Percentiles rank a stretch among this genome's conserved stretches.
These are phyloP conservation scores for Myotis vivesi DNA, from an alignment of 2,797 vertebrate species.

Conservation along the genomic window DNA sequence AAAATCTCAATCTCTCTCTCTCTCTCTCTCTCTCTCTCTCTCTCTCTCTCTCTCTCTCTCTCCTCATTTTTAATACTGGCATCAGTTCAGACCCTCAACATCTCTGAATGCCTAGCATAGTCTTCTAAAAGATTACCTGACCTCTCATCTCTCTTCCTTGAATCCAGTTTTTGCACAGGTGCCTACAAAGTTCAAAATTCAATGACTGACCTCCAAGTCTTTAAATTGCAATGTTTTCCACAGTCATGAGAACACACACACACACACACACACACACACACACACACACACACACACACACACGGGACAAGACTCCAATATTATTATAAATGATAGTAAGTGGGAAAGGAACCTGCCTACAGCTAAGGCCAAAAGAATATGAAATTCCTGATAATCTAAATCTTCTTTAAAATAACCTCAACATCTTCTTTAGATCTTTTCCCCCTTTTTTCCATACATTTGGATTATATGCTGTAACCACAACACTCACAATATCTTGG, in stretches of 20 bases:
- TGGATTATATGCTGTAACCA: not conserved
- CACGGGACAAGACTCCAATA: not conserved
- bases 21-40: not conserved
- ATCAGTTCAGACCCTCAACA: not conserved
- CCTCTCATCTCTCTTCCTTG: not conserved
- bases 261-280: not conserved
- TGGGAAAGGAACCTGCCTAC: not conserved
- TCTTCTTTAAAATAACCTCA: not conserved
- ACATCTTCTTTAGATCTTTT: not conserved
- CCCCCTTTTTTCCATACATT: not conserved
- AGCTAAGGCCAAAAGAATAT: not conserved
- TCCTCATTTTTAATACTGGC: not conserved
- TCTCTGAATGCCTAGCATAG: not conserved
- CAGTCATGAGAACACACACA: not conserved
- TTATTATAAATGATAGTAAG: not conserved
- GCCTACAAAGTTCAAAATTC: not conserved
- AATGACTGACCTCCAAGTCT: not conserved
- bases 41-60: not conserved
- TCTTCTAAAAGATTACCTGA: not conserved
- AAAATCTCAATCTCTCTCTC: not conserved
- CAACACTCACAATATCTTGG: not conserved
- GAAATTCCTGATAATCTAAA: not conserved
- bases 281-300: not conserved
- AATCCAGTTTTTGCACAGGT: not conserved
- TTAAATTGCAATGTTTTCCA: not conserved